Base-by-base conservation (phyloP, 2,888 invertebrate genomes). In the Lampropteryx suffumata region DNA sequence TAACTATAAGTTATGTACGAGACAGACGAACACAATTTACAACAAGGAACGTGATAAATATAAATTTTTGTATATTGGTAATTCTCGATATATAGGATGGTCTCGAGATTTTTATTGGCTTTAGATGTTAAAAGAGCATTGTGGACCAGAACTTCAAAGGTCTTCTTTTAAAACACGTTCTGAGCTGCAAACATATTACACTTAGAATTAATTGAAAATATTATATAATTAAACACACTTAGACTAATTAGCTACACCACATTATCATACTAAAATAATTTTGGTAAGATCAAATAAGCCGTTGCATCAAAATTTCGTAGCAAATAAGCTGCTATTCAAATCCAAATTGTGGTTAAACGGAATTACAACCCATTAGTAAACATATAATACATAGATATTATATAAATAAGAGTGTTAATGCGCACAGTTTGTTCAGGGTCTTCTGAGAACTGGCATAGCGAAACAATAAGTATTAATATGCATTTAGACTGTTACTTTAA, bases 361-460 rank as follows among this genome's bases (percentile, higher is more conserved):
- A 17, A 17, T 9, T 30, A 12, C 21, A 26, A 9, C 26, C 27
- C 12, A 11, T 36, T 10, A 9, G 4, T 27, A 30, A 48, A 36
- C 14, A 11, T 17, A 4, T 33, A 10, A 28, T 37, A 36, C 21
- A 34, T 27, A 11, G 26, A 4, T 33, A 10, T 33, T 37, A 36
- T 28, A 34, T 27, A 24, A 34, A 26, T n/a, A 34, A 37, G n/a
- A 37, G 27, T 21, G 46, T 39, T 1, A 4, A 12, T 24, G 39
- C 33, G 39, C 39, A 37, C 3, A 11, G 10, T 7, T 21, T 12
- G 12, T 37, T 28, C 10, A 39, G 13, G 27, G 28, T 28, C 17
- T 17, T 33, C 21, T 41, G 27, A 29, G 37, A 42, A 46, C 51
- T 21, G 45, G 27, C 5, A 28, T 33, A 37, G 24, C 33, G 42